Percentiles rank a stretch among this genome's conserved stretches.
Evolutionary conservation across 1,140 invertebrate species (phyloP).

Genomic region (Mylabris phalerata): DNA sequence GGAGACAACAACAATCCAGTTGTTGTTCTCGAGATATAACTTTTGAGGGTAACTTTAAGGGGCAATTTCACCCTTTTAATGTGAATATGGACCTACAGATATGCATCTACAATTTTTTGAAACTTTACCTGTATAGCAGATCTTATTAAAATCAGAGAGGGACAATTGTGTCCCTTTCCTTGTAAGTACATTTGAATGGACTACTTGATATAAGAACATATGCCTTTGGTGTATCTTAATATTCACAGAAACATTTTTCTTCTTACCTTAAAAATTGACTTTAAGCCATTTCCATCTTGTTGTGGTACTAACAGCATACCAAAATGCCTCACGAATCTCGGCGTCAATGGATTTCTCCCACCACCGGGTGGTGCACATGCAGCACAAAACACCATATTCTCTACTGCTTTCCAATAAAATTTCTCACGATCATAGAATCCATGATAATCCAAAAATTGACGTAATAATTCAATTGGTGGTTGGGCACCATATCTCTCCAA

Average conservation of each 20-base stretch:
- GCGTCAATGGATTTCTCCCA: slow-evolving; percentile 75
- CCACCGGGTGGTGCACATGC: slow-evolving; percentile 87
- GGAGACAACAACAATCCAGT: no score
- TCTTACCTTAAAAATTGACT: slow-evolving; percentile 68
- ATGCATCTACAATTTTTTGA: no score
- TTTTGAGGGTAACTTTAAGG: no score
- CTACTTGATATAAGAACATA: no score
- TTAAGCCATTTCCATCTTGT: slow-evolving; percentile 66
- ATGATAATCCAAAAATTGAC: slow-evolving; percentile 75
- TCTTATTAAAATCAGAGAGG: no score
- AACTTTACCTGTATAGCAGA: neutral
- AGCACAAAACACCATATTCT: slow-evolving; percentile 71
- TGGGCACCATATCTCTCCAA: slow-evolving; percentile 80
- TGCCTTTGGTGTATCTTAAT: no score
- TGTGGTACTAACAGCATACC: slow-evolving; percentile 69
- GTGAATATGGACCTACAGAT: no score
- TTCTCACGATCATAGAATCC: slow-evolving; percentile 82
- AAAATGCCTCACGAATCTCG: slow-evolving; percentile 79
- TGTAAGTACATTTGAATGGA: no score
- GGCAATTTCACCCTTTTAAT: no score
- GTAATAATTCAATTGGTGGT: slow-evolving; percentile 80
- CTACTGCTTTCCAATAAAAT: slow-evolving; percentile 78
- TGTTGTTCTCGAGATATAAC: no score
- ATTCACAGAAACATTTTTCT: no score
- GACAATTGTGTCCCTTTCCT: no score